Conservation (phyloP, 2,888 invertebrate species). For the Nemurella pictetii region DNA sequence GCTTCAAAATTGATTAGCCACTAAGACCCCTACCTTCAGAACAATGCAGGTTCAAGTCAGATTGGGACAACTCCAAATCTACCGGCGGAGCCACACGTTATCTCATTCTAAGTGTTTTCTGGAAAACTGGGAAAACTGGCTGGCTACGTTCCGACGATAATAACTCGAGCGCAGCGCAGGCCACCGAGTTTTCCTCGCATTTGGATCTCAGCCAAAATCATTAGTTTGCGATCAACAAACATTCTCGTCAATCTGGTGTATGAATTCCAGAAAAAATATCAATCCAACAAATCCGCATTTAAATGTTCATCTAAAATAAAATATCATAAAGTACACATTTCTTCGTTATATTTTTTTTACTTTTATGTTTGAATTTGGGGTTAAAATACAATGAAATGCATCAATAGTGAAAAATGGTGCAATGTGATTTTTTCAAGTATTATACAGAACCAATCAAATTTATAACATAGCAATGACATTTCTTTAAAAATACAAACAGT, state of each 20-base stretch:
- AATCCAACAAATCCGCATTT: too few species aligned
- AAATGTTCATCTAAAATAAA: conserved; percentile 39
- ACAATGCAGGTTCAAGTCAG: neutral
- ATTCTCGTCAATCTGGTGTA: conserved; percentile 16
- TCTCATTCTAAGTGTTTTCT: conserved; percentile 27
- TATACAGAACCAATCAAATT: conserved; percentile 24
- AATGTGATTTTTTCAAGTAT: conserved; percentile 29
- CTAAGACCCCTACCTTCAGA: neutral
- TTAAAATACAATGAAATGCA: conserved; percentile 41
- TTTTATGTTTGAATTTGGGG: conserved; percentile 34
- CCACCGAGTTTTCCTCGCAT: neutral
- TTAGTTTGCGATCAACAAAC: conserved; percentile 6
- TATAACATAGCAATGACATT: conserved; percentile 9
- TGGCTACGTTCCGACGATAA: neutral
- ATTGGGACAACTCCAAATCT: neutral
- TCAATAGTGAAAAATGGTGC: conserved; percentile 41
- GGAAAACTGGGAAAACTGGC: conserved; percentile 15
- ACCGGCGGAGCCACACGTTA: neutral
- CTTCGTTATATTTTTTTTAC: conserved; percentile 36
- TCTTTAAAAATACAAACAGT: conserved; percentile 7
- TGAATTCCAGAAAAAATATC: too few species aligned
- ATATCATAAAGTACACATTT: conserved; percentile 41
- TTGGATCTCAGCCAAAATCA: conserved; percentile 9
- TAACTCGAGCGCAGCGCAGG: neutral
- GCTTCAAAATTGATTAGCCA: neutral